Evolutionary conservation across 2,888 invertebrate genomes (phyloP), one percentile per base, ranked within the genome.

Genomic region (Drosophila yooni): DNA sequence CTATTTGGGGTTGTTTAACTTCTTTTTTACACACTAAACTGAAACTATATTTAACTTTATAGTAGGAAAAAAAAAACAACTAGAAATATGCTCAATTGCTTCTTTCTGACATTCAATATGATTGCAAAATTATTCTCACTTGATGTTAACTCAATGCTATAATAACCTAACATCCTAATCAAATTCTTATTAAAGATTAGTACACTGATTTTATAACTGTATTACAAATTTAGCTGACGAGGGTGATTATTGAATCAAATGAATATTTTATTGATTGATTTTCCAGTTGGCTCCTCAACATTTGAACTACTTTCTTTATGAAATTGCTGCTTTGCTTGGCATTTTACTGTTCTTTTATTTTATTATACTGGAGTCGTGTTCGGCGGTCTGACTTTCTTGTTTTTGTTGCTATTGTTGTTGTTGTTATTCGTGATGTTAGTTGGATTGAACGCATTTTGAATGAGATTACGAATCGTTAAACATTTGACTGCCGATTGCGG

Each of bases 181-280:
- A 46, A 25, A 25, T 25, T 25, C 25, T 8, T 25, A 8, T 50
- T 50, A 18, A 18, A 11, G 27, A 18, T 27, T 50, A 27, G 5
- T 50, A 50, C 15, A 18, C 27, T 50, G 18, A 27, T 27, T 18
- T 46, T 29, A 51, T 11, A 27, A n/a, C 13, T n/a, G 29, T 7
- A 31, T 31, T 52, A n/a, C 6, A 31, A 52, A 52, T 31, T 8
- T 7, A 13, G n/a, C 15, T 54, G 21, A 34, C n/a, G 13, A 7
- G 15, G 21, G n/a, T 2, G 36, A 50, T 58, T 18, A 54, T 33
- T 33, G 15, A 56, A 48, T 29, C 11, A 43, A 53, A 53, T 71
- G 31, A 71, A 71, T 72, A 73, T 60, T 57, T 46, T 29, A 57
- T 66, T 73, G 61, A 73, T 62, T 67, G 60, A 72, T 34, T 59